These are phyloP conservation scores for Holothuria glaberrima DNA, from an alignment of 35 echinoderm and acorn worm genomes.

Conservation along the genomic window DNA sequence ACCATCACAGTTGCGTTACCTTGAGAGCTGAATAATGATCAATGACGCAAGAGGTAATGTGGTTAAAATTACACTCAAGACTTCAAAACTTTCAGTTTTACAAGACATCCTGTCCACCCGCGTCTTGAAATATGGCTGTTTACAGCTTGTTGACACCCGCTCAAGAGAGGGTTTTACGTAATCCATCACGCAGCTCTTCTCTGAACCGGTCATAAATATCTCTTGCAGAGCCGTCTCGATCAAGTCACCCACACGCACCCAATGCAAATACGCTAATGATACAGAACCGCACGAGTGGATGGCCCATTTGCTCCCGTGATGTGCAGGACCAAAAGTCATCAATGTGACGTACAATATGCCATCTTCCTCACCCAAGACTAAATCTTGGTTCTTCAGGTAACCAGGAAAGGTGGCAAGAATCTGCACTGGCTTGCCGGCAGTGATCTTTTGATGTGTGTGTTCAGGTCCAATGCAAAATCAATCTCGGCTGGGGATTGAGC, in stretches of 20 bases:
- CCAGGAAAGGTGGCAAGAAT: conserved; percentile 1
- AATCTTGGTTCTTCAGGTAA: conserved; percentile 23
- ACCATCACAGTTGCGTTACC: too few relatives aligned
- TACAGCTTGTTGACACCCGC: neutral
- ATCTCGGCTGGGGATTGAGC: conserved; percentile 32
- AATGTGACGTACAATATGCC: neutral
- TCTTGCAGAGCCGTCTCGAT: neutral
- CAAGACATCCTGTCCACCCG: neutral
- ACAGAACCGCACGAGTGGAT: conserved; percentile 1
- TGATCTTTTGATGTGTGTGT: conserved; percentile 27
- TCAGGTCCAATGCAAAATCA: conserved; percentile 50
- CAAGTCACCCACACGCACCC: conserved; percentile 35
- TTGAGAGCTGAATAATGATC: neutral
- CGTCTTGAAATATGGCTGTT: neutral
- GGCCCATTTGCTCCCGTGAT: conserved; percentile 21
- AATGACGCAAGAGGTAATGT: neutral
- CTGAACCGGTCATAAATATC: conserved; percentile 37
- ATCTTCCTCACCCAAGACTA: neutral
- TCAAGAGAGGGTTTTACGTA: neutral
- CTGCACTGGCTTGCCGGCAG: neutral
- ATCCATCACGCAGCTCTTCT: conserved; percentile 12
- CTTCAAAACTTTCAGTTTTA: conserved; percentile 14
- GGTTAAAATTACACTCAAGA: conserved; percentile 37
- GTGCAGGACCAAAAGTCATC: neutral
- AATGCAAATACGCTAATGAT: conserved; percentile 41